phyloP scores from a whole-genome alignment of 2,113 vertebrate genomes.

The Limnothrissa miodon region DNA sequence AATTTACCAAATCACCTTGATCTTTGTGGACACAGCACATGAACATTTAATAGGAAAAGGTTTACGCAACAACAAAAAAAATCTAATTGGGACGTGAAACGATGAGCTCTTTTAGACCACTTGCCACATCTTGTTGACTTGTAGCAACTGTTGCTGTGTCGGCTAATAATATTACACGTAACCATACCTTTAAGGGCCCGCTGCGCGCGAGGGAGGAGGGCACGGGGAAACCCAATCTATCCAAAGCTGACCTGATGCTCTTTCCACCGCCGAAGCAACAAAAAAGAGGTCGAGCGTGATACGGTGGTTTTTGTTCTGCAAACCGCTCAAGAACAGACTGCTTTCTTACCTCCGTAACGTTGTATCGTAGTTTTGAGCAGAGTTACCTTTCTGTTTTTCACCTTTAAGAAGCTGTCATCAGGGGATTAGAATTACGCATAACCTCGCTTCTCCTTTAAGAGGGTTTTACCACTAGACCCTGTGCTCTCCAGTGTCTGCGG shows the following conservation, averaged over 20 bases:
- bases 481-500: neutral
- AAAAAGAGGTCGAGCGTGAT: neutral
- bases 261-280: neutral
- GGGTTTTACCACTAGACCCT: slow-evolving; percentile 8
- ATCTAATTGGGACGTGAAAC: neutral
- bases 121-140: slow-evolving; percentile 34
- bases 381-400: slow-evolving; percentile 40
- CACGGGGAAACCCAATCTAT: slow-evolving; percentile 53
- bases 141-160: slow-evolving; percentile 56
- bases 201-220: slow-evolving; percentile 22
- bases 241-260: slow-evolving; percentile 23
- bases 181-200: slow-evolving; percentile 70
- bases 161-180: slow-evolving; percentile 60
- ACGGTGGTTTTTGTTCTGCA: neutral
- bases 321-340: neutral
- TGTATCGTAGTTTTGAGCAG: neutral
- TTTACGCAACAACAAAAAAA: neutral
- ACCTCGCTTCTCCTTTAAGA: slow-evolving; percentile 41
- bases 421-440: slow-evolving; percentile 59
- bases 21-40: neutral
- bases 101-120: neutral
- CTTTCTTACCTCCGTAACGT: slow-evolving; percentile 38
- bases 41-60: neutral
- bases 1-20: neutral
- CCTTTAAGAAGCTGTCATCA: slow-evolving; percentile 61